Percentiles rank a stretch among this genome's conserved stretches.
phyloP scores from a whole-genome alignment of 2,888 invertebrate species.

The Tipula confusa region DNA sequence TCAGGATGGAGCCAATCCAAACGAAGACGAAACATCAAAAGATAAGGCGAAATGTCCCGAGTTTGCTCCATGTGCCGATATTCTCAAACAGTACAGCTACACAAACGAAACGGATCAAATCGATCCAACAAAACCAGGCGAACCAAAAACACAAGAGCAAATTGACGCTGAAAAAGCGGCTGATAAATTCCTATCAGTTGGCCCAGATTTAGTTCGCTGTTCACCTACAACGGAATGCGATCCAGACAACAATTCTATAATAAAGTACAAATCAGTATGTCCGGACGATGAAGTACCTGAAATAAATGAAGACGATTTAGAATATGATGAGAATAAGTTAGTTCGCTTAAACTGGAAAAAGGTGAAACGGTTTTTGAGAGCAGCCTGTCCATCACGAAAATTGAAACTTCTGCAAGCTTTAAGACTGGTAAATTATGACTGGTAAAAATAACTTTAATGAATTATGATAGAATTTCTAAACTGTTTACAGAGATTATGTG shows the following conservation, averaged over 20 bases:
- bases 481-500: conserved; percentile 27
- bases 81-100: background rate
- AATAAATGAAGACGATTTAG: background rate
- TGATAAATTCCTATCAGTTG: background rate
- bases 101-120: background rate
- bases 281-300: background rate
- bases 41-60: background rate
- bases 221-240: background rate
- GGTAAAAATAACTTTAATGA: background rate
- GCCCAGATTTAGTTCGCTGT: background rate
- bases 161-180: background rate
- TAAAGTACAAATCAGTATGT: background rate
- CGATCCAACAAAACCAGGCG: background rate
- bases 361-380: conserved; percentile 13
- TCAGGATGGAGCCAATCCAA: background rate
- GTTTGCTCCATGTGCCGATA: background rate
- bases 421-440: conserved; percentile 28
- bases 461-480: background rate
- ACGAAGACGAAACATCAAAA: background rate
- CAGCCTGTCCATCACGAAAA: conserved; percentile 29
- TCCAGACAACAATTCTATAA: background rate
- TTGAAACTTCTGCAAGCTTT: conserved; percentile 31
- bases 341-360: conserved; percentile 29
- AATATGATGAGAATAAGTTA: conserved; percentile 20
- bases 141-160: background rate